phyloP scores from a whole-genome alignment of 2,797 vertebrate species.

The Gambelia wislizenii region DNA sequence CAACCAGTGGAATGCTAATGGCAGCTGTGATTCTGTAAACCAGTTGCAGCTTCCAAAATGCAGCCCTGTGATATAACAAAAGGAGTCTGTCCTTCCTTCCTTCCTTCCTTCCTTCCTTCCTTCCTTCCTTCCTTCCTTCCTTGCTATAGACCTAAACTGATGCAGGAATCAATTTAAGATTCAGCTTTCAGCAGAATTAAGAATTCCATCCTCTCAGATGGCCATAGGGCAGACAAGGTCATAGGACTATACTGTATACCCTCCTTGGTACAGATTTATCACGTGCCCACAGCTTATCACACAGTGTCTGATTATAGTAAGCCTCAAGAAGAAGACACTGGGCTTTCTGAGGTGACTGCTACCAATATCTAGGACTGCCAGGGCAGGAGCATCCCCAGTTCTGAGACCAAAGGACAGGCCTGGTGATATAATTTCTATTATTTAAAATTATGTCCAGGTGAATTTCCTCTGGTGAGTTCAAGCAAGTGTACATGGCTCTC shows the following conservation, averaged over 20 bases:
- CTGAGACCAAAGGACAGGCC: too few species aligned
- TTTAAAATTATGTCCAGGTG: too few species aligned
- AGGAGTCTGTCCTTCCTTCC: neutral
- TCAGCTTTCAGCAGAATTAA: neutral
- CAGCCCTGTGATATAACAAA: neutral
- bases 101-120: neutral
- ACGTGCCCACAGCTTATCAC: neutral
- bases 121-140: neutral
- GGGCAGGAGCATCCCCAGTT: too few species aligned
- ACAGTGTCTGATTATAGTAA: neutral
- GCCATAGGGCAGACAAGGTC: neutral
- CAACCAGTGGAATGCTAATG: neutral
- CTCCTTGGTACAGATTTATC: neutral
- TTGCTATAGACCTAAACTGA: neutral
- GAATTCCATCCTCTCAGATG: neutral
- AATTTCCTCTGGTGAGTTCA: too few species aligned
- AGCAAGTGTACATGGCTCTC: too few species aligned
- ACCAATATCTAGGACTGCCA: neutral
- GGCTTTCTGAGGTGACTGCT: neutral
- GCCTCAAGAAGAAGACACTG: neutral
- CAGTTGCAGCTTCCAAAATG: neutral
- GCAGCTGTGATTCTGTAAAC: neutral
- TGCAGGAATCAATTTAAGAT: neutral
- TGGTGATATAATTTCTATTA: too few species aligned
- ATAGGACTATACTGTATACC: neutral